Percentiles rank a stretch among this genome's conserved stretches.
Evolutionary conservation across 2,113 vertebrate species (phyloP).

Genomic region (Corvus hawaiiensis): DNA sequence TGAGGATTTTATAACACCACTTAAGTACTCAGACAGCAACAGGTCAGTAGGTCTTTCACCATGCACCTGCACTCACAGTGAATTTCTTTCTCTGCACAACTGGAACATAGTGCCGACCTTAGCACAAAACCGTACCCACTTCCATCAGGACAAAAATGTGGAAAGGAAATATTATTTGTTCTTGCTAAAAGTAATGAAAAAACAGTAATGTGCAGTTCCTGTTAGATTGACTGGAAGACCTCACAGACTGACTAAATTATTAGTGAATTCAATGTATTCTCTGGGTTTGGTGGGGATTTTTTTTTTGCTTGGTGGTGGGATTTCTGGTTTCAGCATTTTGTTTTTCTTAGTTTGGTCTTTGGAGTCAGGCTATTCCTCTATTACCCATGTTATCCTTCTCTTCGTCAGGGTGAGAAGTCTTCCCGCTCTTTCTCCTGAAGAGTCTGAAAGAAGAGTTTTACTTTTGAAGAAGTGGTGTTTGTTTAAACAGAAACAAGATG

Average conservation of each 20-base stretch:
- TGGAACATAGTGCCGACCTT: background rate
- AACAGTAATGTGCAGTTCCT: background rate
- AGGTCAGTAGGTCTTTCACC: constrained; percentile 67
- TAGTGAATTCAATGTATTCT: background rate
- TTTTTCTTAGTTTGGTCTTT: background rate
- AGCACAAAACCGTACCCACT: background rate
- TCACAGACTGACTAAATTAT: background rate
- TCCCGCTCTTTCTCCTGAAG: constrained; percentile 73
- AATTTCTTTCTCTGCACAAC: background rate
- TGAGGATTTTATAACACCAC: constrained; percentile 83
- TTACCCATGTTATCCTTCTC: background rate
- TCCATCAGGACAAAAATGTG: background rate
- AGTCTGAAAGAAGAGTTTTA: constrained; percentile 81
- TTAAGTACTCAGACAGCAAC: constrained; percentile 76
- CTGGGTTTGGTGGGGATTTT: background rate
- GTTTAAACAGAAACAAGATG: constrained; percentile 82
- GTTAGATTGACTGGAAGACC: background rate
- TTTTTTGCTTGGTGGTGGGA: background rate
- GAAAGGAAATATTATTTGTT: background rate
- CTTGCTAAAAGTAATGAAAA: background rate
- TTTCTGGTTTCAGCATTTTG: background rate
- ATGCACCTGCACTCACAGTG: background rate
- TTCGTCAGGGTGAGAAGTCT: constrained; percentile 72
- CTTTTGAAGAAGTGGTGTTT: constrained; percentile 86
- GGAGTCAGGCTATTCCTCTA: background rate